Evolutionary conservation across 1,140 invertebrate species (phyloP), one percentile per base, ranked within the genome.

Genomic region (Atopsyche davidsoni): DNA sequence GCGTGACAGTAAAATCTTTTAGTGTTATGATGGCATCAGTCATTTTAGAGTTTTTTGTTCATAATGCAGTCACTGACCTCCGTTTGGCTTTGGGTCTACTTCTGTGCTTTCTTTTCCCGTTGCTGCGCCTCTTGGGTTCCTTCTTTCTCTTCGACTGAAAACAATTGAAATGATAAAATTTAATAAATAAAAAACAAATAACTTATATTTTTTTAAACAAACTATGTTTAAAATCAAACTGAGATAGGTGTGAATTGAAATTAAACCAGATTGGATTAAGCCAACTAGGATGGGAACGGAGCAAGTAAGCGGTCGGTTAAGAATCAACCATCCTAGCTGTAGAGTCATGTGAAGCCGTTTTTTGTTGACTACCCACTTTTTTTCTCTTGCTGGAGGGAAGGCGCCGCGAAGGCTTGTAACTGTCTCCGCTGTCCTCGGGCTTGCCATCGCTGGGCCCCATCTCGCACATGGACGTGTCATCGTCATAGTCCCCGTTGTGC

Each of bases 371-470:
- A 41, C 39, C 3, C 13, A 48, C 46, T 18, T 36, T 13, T 31
- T 40, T 48, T 18, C 41, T 48, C 3, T n/a, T n/a, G n/a, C n/a
- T n/a, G n/a, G n/a, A n/a, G n/a, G n/a, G 46, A 40, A 23, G 13
- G 14, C 58, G 50, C 24, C 62, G 60, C 23, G 62, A 67, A 3
- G 69, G 69, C 35, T 66, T 67, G 38, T 72, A 70, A 42, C 68
- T 71, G 16, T 71, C 68, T 44, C 70, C 68, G 34, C 55, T 60
- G 17, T 71, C 68, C 45, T 71, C 68, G 24, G 24, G 57, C 19
- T 4, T 16, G 4, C n/a, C 25, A 19, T 23, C 22, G 25, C 39
- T 18, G 16, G 13, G 38, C 19, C 11, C 18, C 10, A 41, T 19
- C 4, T 28, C 22, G 13, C 43, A 18, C 7, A n/a, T 2, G 62